Evolutionary conservation across 2,113 vertebrate species (phyloP).

Genomic region (Galbula dea): DNA sequence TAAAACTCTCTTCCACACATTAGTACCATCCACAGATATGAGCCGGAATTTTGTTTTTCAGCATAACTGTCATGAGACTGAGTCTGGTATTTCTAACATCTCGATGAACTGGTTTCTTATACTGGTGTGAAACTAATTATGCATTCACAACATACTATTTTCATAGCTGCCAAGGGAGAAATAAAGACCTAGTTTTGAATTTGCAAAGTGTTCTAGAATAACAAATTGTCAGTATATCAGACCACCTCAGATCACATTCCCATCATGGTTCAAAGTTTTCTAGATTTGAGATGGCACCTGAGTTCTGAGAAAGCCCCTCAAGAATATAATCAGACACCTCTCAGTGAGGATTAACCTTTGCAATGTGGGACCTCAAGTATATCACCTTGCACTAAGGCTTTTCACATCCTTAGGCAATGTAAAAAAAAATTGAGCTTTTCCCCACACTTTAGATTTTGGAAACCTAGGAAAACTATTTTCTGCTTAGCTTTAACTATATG

Average conservation of each 20-base stretch:
- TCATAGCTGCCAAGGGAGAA: not conserved
- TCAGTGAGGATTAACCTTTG: not conserved
- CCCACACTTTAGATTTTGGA: not conserved
- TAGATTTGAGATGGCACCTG: not conserved
- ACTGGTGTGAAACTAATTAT: not conserved
- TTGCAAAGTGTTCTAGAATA: not conserved
- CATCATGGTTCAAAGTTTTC: not conserved
- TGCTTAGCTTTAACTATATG: not conserved
- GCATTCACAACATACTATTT: not conserved
- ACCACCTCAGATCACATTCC: not conserved
- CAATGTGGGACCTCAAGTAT: not conserved
- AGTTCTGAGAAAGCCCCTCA: not conserved
- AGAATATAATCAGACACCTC: not conserved
- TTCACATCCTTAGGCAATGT: not conserved
- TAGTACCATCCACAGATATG: not conserved
- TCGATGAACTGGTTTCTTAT: not conserved
- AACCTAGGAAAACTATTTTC: not conserved
- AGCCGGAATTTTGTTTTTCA: conserved; percentile 14
- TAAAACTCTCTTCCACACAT: conserved; percentile 9
- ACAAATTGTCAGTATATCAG: not conserved
- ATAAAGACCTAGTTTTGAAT: not conserved
- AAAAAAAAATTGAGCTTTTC: not conserved
- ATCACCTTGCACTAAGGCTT: not conserved
- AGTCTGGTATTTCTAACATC: not conserved
- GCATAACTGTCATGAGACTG: not conserved